These are phyloP conservation scores for Pollenia amentaria DNA, from an alignment of 2,888 invertebrate species.

Conservation along the genomic window DNA sequence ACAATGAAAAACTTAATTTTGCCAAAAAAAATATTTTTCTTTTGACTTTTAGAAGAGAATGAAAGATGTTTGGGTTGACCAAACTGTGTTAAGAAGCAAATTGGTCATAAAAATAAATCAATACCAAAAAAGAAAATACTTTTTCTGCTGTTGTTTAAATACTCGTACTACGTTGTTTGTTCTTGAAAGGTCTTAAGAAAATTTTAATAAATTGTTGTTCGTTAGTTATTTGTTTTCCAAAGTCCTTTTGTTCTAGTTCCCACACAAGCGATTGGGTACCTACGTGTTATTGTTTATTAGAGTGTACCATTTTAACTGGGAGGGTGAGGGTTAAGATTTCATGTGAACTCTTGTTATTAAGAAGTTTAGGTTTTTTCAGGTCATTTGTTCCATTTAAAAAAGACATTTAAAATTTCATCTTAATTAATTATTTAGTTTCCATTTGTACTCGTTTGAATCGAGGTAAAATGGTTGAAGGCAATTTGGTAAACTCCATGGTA, in stretches of 20 bases:
- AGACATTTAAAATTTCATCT: not conserved
- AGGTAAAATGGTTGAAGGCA: not conserved
- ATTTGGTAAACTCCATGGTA: constrained; percentile 5
- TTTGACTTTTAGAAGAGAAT: too few species aligned
- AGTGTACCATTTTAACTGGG: not conserved
- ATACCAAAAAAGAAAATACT: not conserved
- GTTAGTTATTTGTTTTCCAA: not conserved
- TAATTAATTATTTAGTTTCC: constrained; percentile 41
- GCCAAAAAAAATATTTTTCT: not conserved
- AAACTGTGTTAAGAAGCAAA: constrained; percentile 2
- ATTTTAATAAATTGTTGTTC: constrained; percentile 1
- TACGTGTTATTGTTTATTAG: not conserved
- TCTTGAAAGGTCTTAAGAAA: not conserved
- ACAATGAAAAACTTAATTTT: not conserved
- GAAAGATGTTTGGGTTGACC: not conserved
- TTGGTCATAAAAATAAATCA: constrained; percentile 13
- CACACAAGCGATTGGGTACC: not conserved
- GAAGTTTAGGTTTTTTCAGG: not conserved
- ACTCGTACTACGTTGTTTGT: too few species aligned
- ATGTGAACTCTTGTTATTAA: not conserved
- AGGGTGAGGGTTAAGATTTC: too few species aligned
- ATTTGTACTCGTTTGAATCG: constrained; percentile 2
- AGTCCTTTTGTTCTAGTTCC: not conserved
- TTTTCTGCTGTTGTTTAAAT: too few species aligned
- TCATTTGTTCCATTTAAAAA: constrained; percentile 42